Percentiles rank a stretch among this genome's conserved stretches.
Conservation (phyloP, 2,888 invertebrate genomes). For the Cheilosia urbana region DNA sequence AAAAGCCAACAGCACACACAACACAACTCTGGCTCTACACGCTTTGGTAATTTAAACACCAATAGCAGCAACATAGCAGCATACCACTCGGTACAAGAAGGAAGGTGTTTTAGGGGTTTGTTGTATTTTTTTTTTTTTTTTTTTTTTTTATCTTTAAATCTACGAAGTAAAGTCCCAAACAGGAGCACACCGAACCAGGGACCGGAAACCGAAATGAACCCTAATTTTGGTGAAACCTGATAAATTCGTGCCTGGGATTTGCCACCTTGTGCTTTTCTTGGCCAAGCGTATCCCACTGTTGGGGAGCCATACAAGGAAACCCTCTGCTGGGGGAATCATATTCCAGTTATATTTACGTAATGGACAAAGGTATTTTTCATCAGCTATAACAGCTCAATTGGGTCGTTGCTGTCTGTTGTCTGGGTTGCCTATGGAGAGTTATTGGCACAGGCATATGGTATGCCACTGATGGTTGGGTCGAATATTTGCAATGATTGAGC, state of each 20-base stretch:
- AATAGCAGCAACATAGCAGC: conserved; percentile 24
- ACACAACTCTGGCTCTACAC: not conserved
- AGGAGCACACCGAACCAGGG: conserved; percentile 14
- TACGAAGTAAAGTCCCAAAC: conserved; percentile 23
- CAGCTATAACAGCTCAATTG: conserved; percentile 42
- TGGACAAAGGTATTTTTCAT: conserved; percentile 47
- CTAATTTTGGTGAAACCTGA: conserved; percentile 63
- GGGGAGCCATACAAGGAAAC: not conserved
- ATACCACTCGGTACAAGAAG: not conserved
- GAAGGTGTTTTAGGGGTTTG: conserved; percentile 7
- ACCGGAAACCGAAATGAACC: conserved; percentile 54
- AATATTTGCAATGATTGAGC: conserved; percentile 32
- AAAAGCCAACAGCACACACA: conserved; percentile 28
- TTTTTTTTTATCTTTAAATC: conserved; percentile 2
- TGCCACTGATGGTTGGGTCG: not conserved
- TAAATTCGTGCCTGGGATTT: conserved; percentile 60
- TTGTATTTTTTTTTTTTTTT: not conserved
- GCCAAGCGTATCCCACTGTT: conserved; percentile 17
- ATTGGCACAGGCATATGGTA: conserved; percentile 19
- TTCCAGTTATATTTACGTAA: conserved; percentile 16
- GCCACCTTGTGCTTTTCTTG: conserved; percentile 40
- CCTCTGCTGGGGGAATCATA: conserved; percentile 8
- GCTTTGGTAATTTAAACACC: conserved; percentile 37
- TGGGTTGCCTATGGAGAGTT: conserved; percentile 27
- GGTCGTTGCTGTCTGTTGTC: conserved; percentile 28